Base-by-base conservation (phyloP, 2,888 invertebrate genomes). In the Hemistola chrysoprasaria region DNA sequence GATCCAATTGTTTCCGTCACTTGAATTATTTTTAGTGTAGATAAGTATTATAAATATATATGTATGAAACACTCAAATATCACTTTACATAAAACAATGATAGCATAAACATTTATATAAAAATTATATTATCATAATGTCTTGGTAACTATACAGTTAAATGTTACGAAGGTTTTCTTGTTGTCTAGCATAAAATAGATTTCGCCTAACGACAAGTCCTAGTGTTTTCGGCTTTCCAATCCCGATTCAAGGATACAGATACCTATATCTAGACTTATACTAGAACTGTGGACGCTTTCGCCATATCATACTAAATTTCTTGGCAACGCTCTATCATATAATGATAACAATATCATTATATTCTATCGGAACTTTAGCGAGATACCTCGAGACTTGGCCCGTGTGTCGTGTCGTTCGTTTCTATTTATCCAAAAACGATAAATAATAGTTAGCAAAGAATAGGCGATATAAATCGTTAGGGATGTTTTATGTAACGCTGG, bases 401-500 rank as follows among this genome's bases (percentile, higher is more conserved):
- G n/a, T 37, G 40, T 45, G 36, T 40, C 41, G 44, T 40, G 40
- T 23, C 38, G 23, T 42, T 39, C 29, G 32, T 53, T 42, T 46
- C 42, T 45, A 43, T 50, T 51, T 47, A 22, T 52, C 45, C 39
- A 53, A 49, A 43, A 44, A 38, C 47, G 32, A 56, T 55, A 53
- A 52, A 47, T 46, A 42, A 54, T 43, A 25, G 47, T 35, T 39
- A 28, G 38, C 33, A 40, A 16, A 16, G 16, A 16, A 16, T 16
- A 43, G 44, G 39, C 45, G 56, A 59, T 56, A 53, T 48, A 48
- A 50, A 55, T 42, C 40, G 47, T 51, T 51, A 48, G 52, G 45
- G 54, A 56, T 62, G 53, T 63, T 76, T 76, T 68, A 75, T 73
- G 62, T 75, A 72, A 76, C 67, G 62, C 61, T 47, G 53, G 47